Percentiles rank a stretch among this genome's conserved stretches.
Evolutionary conservation across 2,888 invertebrate species (phyloP).

Genomic region (Syrista parreyssii): DNA sequence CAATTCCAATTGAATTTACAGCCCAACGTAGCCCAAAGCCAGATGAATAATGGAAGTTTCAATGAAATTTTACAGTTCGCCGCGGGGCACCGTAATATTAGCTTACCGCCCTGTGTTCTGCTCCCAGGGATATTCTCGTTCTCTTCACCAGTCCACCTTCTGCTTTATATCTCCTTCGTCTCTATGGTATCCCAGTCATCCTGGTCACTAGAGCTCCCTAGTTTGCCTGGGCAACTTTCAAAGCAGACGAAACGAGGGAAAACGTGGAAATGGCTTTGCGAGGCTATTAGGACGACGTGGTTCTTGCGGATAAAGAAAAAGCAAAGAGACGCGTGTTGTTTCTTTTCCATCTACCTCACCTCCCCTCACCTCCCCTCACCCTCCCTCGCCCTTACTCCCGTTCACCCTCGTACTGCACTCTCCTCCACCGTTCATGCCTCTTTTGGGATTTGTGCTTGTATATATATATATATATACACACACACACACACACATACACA

Average conservation of each 20-base stretch:
- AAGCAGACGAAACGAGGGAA: not conserved
- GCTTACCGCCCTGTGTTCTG: slow-evolving; percentile 47
- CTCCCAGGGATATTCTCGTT: not conserved
- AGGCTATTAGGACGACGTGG: not conserved
- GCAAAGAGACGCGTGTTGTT: not conserved
- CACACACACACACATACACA: too few relatives aligned
- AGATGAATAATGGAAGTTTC: slow-evolving; percentile 64
- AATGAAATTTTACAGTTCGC: slow-evolving; percentile 66
- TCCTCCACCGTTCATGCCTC: too few relatives aligned
- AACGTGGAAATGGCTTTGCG: slow-evolving; percentile 6
- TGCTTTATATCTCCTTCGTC: too few relatives aligned
- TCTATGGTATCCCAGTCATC: too few relatives aligned
- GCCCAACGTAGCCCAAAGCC: slow-evolving; percentile 8
- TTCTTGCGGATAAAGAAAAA: not conserved
- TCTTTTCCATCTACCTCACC: not conserved
- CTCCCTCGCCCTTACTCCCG: not conserved
- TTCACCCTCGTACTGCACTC: too few relatives aligned
- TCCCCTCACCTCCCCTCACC: not conserved
- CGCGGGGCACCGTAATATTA: slow-evolving; percentile 65
- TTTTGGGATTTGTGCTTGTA: too few relatives aligned
- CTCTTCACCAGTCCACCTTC: too few relatives aligned
- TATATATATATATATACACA: too few relatives aligned
- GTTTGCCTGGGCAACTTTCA: not conserved
- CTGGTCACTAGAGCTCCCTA: not conserved
- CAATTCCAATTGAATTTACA: slow-evolving; percentile 55